Conservation (phyloP, 2,797 vertebrate genomes). For the Leptodactylus fallax region DNA sequence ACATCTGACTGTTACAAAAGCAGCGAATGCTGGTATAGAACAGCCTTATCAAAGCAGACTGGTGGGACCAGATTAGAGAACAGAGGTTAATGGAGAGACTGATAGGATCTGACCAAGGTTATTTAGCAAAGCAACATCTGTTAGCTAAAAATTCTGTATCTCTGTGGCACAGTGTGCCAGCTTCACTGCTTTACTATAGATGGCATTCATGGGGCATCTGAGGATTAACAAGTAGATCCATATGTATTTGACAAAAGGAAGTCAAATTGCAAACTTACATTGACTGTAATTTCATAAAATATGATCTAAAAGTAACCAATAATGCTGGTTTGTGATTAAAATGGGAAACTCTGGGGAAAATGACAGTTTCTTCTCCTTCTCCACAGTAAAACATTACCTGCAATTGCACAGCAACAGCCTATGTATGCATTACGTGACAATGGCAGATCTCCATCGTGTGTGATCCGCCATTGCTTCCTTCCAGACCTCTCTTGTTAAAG, state of each 20-base stretch:
- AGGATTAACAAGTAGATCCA: slow-evolving; percentile 9
- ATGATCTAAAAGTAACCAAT: background rate
- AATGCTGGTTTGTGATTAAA: background rate
- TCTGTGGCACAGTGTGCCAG: slow-evolving; percentile 16
- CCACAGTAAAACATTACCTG: too few species aligned
- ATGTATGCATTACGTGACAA: background rate
- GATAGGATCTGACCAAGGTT: slow-evolving; percentile 59
- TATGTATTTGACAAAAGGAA: background rate
- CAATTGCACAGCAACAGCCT: background rate
- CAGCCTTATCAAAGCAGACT: slow-evolving; percentile 46
- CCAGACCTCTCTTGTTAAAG: background rate
- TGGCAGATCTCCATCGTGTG: background rate
- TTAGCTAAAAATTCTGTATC: slow-evolving; percentile 30
- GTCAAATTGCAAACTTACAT: background rate
- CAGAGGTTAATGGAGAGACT: slow-evolving; percentile 56
- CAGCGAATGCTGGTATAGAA: slow-evolving; percentile 12
- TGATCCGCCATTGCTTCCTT: background rate
- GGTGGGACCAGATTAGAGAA: slow-evolving; percentile 52
- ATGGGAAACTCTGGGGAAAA: background rate
- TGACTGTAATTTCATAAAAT: background rate
- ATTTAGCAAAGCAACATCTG: slow-evolving; percentile 52
- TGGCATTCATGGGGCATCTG: background rate
- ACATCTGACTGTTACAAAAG: slow-evolving; percentile 35
- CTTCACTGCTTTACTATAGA: background rate
- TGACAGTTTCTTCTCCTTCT: background rate